Base-by-base conservation (phyloP, 2,888 invertebrate species). In the Diplolepis rosae region DNA sequence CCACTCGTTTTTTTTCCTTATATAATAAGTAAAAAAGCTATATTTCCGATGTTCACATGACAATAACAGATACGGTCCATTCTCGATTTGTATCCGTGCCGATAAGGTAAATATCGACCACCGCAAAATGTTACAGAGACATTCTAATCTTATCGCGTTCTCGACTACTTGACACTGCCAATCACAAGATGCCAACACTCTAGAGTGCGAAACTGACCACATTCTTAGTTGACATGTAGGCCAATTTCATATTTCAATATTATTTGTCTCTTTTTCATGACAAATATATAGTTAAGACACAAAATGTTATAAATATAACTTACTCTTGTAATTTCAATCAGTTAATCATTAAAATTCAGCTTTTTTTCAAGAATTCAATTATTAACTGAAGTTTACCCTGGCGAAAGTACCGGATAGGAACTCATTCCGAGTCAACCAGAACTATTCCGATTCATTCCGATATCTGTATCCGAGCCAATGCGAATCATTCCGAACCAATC, bases 131-230 rank as follows among this genome's bases (percentile, higher is more conserved):
- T 61, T 35, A 61, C 39, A 61, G 24, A 61, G 61, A 0, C 27
- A 61, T 61, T 61, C 27, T 61, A 61, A 61, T 61, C 61, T 61
- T 61, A 61, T 61, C 61, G 39, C 56, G 18, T 6, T 61, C 39
- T 24, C 39, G 35, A 39, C 61, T 61, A 61, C 61, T 61, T 61
- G 61, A 61, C 61, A 61, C 61, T 42, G 39, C 61, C 61, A 61
- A 61, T 61, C 61, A 61, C 39, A n/a, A 39, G 61, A 61, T 61
- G 61, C 61, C 61, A 61, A 61, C 61, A 35, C 24, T 61, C 61
- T 39, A n/a, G 24, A 61, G 35, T 61, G 61, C 35, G 24, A 61
- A 61, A 61, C 35, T 39, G 61, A 61, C 35, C 61, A 61, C 61
- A 61, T 61, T 61, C 39, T 61, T n/a, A 54, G 13, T 11, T 15